phyloP scores from a whole-genome alignment of 1,140 invertebrate species.

The Nomia melanderi region DNA sequence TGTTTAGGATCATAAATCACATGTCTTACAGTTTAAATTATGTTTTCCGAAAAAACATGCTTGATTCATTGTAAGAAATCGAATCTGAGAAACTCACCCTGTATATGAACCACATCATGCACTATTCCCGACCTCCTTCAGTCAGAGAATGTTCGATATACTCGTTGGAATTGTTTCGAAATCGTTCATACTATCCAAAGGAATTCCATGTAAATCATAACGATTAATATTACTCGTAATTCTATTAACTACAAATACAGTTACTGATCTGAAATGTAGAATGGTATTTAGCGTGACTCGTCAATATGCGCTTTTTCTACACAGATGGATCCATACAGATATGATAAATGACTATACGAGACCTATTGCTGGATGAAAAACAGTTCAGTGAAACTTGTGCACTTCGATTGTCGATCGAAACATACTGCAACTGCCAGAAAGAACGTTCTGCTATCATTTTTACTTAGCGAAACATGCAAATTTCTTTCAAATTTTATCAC shows the following conservation, averaged over 20 bases:
- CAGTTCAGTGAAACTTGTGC: too few relatives aligned
- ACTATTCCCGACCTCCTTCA: conserved; percentile 18
- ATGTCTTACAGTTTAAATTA: too few relatives aligned
- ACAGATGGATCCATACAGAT: neutral
- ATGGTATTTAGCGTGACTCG: neutral
- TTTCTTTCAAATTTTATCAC: too few relatives aligned
- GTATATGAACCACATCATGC: neutral
- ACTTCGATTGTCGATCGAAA: too few relatives aligned
- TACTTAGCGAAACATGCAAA: too few relatives aligned
- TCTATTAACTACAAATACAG: neutral
- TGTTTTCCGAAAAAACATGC: neutral
- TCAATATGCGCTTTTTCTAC: neutral
- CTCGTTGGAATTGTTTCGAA: conserved; percentile 21
- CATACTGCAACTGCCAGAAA: too few relatives aligned
- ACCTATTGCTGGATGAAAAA: too few relatives aligned
- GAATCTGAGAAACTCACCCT: neutral
- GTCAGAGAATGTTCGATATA: conserved; percentile 17
- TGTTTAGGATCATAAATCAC: too few relatives aligned
- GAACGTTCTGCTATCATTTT: too few relatives aligned
- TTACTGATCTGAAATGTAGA: conserved; percentile 10
- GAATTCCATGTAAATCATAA: conserved; percentile 29
- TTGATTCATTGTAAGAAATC: neutral
- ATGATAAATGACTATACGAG: too few relatives aligned
- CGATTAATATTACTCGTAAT: conserved; percentile 31
- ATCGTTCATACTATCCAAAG: conserved; percentile 11